These are phyloP conservation scores for Sweltsa coloradensis DNA, from an alignment of 1,140 invertebrate species.

Conservation along the genomic window DNA sequence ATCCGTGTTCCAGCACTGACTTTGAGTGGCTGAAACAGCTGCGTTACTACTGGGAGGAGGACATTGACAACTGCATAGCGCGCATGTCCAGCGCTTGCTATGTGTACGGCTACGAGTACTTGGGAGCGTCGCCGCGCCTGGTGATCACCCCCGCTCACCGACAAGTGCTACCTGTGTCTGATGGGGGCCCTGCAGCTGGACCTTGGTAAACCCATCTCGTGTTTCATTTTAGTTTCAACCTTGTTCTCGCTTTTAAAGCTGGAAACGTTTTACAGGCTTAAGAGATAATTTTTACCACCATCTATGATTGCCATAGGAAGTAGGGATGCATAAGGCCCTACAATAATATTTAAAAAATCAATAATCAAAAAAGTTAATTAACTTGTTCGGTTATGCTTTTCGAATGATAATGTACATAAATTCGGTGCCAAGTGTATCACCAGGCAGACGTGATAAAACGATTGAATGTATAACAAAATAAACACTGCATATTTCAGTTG, in stretches of 20 bases:
- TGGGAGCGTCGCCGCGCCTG: conserved; percentile 69
- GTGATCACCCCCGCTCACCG: conserved; percentile 70
- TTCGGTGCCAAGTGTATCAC: no score
- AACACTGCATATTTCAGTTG: no score
- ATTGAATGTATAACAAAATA: no score
- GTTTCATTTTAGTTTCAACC: no score
- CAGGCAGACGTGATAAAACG: no score
- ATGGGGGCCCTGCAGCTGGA: conserved; percentile 80
- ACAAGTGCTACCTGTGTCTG: conserved; percentile 75
- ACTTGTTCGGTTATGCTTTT: no score
- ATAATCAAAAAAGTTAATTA: no score
- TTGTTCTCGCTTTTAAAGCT: no score
- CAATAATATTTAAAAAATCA: no score
- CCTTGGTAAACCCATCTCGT: conserved; percentile 43
- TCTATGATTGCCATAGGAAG: neutral
- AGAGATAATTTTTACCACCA: neutral
- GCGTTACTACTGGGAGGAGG: conserved; percentile 79
- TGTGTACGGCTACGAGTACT: conserved; percentile 84
- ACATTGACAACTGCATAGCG: conserved; percentile 60
- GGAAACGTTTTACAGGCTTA: no score
- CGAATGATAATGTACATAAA: no score
- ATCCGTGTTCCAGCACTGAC: conserved; percentile 46
- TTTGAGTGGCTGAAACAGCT: conserved; percentile 87
- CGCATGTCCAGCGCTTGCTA: conserved; percentile 66
- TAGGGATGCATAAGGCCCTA: no score